Conservation (phyloP, 2,113 vertebrate species). For the Rutilus rutilus region DNA sequence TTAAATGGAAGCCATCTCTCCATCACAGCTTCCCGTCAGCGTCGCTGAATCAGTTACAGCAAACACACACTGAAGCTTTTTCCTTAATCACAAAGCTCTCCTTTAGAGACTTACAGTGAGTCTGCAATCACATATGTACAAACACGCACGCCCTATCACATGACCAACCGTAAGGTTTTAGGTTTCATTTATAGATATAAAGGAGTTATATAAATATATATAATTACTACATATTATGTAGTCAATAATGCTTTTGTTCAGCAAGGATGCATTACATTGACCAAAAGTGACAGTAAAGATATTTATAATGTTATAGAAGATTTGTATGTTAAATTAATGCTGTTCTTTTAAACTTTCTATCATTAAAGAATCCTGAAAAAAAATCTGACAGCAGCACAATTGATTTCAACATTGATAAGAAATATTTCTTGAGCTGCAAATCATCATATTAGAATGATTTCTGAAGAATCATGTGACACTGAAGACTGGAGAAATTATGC, state of each 20-base stretch:
- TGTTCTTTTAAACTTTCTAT: neutral
- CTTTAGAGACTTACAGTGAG: neutral
- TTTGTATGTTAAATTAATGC: neutral
- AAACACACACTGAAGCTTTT: neutral
- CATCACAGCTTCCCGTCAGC: neutral
- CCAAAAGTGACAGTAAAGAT: neutral
- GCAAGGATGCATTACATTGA: too few species aligned
- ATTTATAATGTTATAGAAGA: neutral
- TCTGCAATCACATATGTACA: too few species aligned
- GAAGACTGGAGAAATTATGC: too few species aligned
- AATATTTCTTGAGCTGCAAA: neutral
- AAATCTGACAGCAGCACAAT: too few species aligned
- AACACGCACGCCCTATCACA: too few species aligned
- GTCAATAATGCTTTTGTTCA: too few species aligned
- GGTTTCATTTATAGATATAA: too few species aligned
- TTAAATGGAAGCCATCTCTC: neutral
- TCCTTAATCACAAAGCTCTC: neutral
- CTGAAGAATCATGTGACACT: neutral
- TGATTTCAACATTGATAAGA: neutral
- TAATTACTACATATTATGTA: too few species aligned
- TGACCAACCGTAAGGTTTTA: too few species aligned
- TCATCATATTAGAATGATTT: neutral
- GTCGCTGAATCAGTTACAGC: neutral
- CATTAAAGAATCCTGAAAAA: neutral
- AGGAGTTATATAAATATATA: too few species aligned